Evolutionary conservation across 1,140 invertebrate species (phyloP), one percentile per base, ranked within the genome.

Genomic region (Phymastichus coffea): DNA sequence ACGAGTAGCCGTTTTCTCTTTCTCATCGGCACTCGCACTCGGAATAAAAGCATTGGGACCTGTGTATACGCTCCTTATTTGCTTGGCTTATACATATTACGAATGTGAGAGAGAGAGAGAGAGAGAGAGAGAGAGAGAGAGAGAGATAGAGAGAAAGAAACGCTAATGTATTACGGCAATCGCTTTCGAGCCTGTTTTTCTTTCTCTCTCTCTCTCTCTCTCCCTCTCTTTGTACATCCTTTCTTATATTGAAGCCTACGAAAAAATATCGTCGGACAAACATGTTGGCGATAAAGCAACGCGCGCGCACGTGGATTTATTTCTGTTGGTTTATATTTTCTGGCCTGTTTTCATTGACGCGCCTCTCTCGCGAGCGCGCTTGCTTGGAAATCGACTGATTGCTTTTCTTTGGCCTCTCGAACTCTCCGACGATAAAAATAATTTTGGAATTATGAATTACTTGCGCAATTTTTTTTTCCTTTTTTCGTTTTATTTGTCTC

Each of bases 81-180:
- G n/a, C n/a, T n/a, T n/a, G n/a, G n/a, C n/a, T n/a, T n/a, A n/a
- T n/a, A n/a, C n/a, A n/a, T n/a, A n/a, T n/a, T n/a, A n/a, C n/a
- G n/a, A n/a, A n/a, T n/a, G n/a, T n/a, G n/a, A n/a, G 37, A 40
- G 37, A 7, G 37, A 40, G 37, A 40, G 7, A 9, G 37, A 40
- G 37, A 40, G n/a, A 40, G 37, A 30, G 8, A 52, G 40, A 35
- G 19, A 26, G 47, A 47, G 26, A 19, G 12, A 58, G 4, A 53
- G 23, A 52, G 33, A 2, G 38, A 43, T 17, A 17, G 26, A 26
- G 52, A 28, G 10, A n/a, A 35, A 26, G 14, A 47, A 23, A 54
- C 57, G 43, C 22, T 41, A 46, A 60, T 60, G 49, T 28, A 58
- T 52, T 49, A 58, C 19, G 28, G 25, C 56, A 44, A 49, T 52